A percentile compares a stretch with the other conserved stretches of the same genome.
Evolutionary conservation across 37 sponge, comb jelly and placozoan genomes (phyloP).

Genomic region (Diacarnus erythraeanus): DNA sequence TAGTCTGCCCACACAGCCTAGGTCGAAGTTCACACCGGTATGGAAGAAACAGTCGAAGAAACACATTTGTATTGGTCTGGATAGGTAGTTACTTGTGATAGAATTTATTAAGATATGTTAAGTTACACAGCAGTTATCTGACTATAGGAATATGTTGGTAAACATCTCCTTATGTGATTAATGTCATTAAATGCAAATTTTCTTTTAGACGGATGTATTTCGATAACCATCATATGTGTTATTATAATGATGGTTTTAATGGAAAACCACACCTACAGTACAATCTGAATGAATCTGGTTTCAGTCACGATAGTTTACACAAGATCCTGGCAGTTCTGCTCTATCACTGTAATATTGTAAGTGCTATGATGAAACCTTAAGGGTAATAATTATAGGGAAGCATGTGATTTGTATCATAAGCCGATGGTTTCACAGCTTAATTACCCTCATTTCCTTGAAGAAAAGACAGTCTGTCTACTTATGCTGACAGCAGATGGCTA

Average conservation of each 20-base stretch:
- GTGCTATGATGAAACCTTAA: neutral
- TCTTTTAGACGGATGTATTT: slow-evolving; percentile 56
- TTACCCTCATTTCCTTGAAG: slow-evolving; percentile 36
- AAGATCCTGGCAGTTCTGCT: slow-evolving; percentile 35
- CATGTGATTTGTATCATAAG: neutral
- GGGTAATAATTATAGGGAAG: no score
- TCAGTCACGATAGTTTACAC: neutral
- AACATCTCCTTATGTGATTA: no score
- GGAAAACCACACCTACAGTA: slow-evolving; percentile 44
- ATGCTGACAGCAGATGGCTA: slow-evolving; percentile 66
- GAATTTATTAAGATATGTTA: neutral
- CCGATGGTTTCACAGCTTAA: slow-evolving; percentile 25
- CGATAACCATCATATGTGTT: slow-evolving; percentile 48
- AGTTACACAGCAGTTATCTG: no score
- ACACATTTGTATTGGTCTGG: slow-evolving; percentile 65
- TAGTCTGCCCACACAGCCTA: slow-evolving; percentile 28
- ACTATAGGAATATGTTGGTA: no score
- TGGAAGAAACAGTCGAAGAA: slow-evolving; percentile 45
- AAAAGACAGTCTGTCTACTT: slow-evolving; percentile 38
- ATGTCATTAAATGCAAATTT: no score
- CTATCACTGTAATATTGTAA: slow-evolving; percentile 49
- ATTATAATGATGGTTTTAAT: slow-evolving; percentile 41
- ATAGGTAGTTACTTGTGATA: slow-evolving; percentile 40
- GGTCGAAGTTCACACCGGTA: slow-evolving; percentile 22
- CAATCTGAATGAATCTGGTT: neutral